Evolutionary conservation across 2,888 invertebrate species (phyloP), one percentile per base, ranked within the genome.

Genomic region (Agrilus cyanescens): DNA sequence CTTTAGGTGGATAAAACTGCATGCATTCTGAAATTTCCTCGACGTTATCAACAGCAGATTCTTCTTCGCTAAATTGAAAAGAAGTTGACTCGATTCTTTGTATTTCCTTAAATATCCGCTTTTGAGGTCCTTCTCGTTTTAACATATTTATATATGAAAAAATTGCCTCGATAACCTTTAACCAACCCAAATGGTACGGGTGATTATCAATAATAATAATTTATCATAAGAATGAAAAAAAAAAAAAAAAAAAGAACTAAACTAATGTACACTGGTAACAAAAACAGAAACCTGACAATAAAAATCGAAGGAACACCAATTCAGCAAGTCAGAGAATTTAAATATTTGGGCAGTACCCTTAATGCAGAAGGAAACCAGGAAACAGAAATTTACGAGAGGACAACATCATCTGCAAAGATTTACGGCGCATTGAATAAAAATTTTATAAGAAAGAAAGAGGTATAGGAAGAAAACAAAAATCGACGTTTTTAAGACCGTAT

Each of bases 121-220:
- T 74, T 37, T 75, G 75, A 0, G 85, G 82, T 12, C 85, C 85
- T 39, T 73, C 65, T 40, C 70, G 63, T 44, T 74, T 74, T 46
- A 93, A 61, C 69, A 90, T 74, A 48, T 78, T 77, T 12, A 94
- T 72, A 57, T 85, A 93, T 2, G 85, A 78, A 63, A 87, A 91
- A 40, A 88, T 73, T 1, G 80, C 77, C 52, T 78, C 76, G 15
- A 91, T 65, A 1, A 93, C 84, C 80, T 82, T 61, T 34, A 67
- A 62, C 38, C 29, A 40, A 20, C n/a, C 42, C 38, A 40, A 30
- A 44, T 14, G 18, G 18, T 12, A 29, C 38, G 29, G 39, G 3
- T 39, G 20, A 13, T 43, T 41, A 4, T 18, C 36, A 37, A 33
- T 34, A 16, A n/a, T 36, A 13, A 34, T 34, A 35, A 42, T 38